Conservation (phyloP, 2,888 invertebrate genomes). For the Ornithoptera priamus region DNA sequence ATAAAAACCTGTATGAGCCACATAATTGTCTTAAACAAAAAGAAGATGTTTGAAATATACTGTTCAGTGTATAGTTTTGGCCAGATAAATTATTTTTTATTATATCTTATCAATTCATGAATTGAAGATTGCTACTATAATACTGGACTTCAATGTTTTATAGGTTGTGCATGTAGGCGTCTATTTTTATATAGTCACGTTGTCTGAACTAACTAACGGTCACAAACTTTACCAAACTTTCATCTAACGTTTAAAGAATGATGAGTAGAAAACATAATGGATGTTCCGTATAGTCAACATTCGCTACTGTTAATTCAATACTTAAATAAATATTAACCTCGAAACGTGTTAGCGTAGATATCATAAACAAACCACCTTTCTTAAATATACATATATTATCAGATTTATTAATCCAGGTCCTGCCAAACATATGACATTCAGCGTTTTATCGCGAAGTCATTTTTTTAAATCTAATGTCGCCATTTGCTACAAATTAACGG, state of each 20-base stretch:
- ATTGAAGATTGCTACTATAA: too few species aligned
- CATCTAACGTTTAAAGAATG: conserved; percentile 25
- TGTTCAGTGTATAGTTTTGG: background rate
- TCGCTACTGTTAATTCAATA: conserved; percentile 12
- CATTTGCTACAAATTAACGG: background rate
- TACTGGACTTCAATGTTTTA: background rate
- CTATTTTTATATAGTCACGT: background rate
- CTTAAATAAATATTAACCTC: conserved; percentile 26
- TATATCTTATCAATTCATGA: too few species aligned
- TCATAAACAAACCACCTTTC: background rate
- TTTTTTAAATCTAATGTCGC: background rate
- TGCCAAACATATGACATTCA: background rate
- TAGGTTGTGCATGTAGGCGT: background rate
- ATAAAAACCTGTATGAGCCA: too few species aligned
- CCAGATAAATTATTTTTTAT: background rate
- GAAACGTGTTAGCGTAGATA: conserved; percentile 10
- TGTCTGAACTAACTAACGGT: conserved; percentile 13
- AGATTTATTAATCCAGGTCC: background rate
- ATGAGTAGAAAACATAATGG: conserved; percentile 19
- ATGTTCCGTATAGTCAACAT: conserved; percentile 9
- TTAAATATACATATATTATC: background rate
- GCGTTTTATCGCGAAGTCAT: background rate
- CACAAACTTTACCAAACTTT: conserved; percentile 14
- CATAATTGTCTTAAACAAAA: background rate
- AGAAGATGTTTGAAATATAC: background rate